Evolutionary conservation across 2,888 invertebrate genomes (phyloP).

Genomic region (Nymphalis urticae): DNA sequence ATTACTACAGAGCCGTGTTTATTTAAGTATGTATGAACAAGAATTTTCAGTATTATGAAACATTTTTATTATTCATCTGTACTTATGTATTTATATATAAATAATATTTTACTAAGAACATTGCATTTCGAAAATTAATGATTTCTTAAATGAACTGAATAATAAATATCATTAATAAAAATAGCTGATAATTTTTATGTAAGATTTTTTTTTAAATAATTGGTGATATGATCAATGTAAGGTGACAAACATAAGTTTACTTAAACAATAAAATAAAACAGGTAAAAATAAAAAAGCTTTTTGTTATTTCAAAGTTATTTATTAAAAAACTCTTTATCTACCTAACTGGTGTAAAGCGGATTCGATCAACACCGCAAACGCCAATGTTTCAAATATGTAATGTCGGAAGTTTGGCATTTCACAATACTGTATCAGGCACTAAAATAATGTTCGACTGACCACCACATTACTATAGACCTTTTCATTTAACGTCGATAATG

Average conservation of each 20-base stretch:
- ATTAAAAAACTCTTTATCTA: slow-evolving; percentile 64
- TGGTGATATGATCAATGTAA: neutral
- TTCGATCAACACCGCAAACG: slow-evolving; percentile 49
- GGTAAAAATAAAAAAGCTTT: neutral
- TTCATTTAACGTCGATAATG: neutral
- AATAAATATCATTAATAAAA: neutral
- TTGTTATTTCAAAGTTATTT: slow-evolving; percentile 47
- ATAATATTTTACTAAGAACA: neutral
- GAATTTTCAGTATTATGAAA: neutral
- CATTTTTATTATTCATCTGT: neutral
- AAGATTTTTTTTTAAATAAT: neutral
- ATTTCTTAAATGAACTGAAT: neutral
- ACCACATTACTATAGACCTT: slow-evolving; percentile 5
- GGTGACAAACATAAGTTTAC: slow-evolving; percentile 79
- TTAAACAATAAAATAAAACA: slow-evolving; percentile 49
- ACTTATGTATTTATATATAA: neutral
- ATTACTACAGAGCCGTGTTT: neutral
- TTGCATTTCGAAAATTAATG: neutral
- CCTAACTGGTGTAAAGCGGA: slow-evolving; percentile 58
- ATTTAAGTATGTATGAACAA: neutral
- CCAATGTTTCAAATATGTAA: slow-evolving; percentile 28
- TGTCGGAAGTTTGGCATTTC: slow-evolving; percentile 28
- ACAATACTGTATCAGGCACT: slow-evolving; percentile 31
- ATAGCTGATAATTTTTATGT: neutral
- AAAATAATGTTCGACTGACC: neutral